Evolutionary conservation across 1,140 invertebrate species (phyloP).

Genomic region (Sitophilus oryzae): DNA sequence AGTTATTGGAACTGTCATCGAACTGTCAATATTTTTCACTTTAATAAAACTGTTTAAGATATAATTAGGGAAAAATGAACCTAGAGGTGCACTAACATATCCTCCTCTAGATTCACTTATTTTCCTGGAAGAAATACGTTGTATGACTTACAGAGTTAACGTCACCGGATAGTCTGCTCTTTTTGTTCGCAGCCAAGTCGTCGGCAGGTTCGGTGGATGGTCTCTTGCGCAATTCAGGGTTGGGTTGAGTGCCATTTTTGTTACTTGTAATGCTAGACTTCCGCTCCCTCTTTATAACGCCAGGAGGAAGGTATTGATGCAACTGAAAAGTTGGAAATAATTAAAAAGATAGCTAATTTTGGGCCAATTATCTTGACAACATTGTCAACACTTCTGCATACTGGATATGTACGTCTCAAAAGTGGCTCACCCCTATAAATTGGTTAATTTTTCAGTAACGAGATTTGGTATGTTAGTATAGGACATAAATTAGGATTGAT

Average conservation of each 20-base stretch:
- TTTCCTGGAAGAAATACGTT: not conserved
- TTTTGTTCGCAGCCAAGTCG: constrained; percentile 30
- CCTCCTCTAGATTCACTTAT: too few relatives aligned
- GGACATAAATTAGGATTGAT: too few relatives aligned
- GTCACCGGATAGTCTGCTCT: constrained; percentile 37
- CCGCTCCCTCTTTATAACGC: constrained; percentile 62
- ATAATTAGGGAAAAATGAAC: not conserved
- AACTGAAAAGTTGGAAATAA: constrained; percentile 24
- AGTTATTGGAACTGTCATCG: constrained; percentile 42
- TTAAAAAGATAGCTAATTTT: not conserved
- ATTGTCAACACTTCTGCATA: too few relatives aligned
- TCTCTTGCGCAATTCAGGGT: constrained; percentile 30
- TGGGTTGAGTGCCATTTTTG: constrained; percentile 13
- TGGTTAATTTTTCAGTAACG: too few relatives aligned
- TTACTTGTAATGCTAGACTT: constrained; percentile 47
- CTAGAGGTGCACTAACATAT: not conserved
- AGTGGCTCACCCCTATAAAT: too few relatives aligned
- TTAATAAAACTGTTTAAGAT: constrained; percentile 4
- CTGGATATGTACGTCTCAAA: too few relatives aligned
- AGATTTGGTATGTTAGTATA: too few relatives aligned
- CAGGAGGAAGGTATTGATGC: constrained; percentile 63
- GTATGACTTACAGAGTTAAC: constrained; percentile 23
- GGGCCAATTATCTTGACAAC: too few relatives aligned
- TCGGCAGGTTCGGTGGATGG: constrained; percentile 34
- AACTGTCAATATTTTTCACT: constrained; percentile 31